Percentiles rank a stretch among this genome's conserved stretches.
phyloP scores from a whole-genome alignment of 2,888 invertebrate genomes.

The Leptopterna dolabrata region DNA sequence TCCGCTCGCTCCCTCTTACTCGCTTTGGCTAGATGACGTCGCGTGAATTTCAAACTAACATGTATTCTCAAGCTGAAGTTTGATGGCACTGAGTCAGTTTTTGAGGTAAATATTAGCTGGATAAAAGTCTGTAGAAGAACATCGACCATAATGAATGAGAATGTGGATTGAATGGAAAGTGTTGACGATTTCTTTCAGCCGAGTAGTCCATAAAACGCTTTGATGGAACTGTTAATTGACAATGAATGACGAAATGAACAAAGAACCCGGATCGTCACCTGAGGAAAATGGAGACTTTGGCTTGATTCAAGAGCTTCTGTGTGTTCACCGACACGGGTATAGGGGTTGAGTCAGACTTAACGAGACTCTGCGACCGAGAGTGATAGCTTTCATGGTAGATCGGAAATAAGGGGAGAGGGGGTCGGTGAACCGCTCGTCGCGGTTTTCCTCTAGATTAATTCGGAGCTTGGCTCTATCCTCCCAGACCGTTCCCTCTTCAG shows the following conservation, averaged over 20 bases:
- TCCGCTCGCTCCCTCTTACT: too few relatives aligned
- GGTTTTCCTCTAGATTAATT: slow-evolving; percentile 7
- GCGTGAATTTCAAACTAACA: too few relatives aligned
- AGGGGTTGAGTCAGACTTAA: not conserved
- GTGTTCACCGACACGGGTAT: not conserved
- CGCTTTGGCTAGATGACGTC: too few relatives aligned
- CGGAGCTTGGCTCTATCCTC: not conserved
- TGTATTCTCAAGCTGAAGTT: too few relatives aligned
- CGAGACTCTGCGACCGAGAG: not conserved
- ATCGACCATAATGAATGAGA: too few relatives aligned
- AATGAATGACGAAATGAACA: not conserved
- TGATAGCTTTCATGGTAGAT: slow-evolving; percentile 3
- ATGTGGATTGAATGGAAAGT: too few relatives aligned
- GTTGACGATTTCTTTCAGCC: too few relatives aligned
- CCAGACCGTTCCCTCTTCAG: not conserved
- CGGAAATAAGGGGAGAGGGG: not conserved
- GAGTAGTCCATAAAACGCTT: too few relatives aligned
- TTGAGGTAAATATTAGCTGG: too few relatives aligned
- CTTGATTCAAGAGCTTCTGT: not conserved
- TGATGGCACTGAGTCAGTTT: too few relatives aligned
- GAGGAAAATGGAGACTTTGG: not conserved
- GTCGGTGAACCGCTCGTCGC: slow-evolving; percentile 11
- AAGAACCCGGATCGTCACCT: not conserved
- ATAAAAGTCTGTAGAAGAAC: too few relatives aligned
- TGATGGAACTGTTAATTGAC: not conserved